Base-by-base conservation (phyloP, 2,888 invertebrate genomes). In the Notocelia uddmanniana region DNA sequence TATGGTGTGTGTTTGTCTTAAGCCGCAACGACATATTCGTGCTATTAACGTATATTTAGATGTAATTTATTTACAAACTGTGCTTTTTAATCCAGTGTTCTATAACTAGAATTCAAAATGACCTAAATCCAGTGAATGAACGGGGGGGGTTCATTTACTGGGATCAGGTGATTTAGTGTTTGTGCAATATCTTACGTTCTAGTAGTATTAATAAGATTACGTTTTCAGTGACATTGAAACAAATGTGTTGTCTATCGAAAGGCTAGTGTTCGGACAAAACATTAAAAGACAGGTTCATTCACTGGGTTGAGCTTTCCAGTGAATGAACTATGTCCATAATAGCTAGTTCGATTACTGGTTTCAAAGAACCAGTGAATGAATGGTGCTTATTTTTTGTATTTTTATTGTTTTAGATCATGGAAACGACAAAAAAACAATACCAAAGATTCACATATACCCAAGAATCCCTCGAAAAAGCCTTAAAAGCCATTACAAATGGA, bases 391-490 rank as follows among this genome's bases (percentile, higher is more conserved):
- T 31, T 5, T 31, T 31, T 5, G 6, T n/a, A n/a, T n/a, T n/a
- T 45, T 45, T 45, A 13, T 45, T 45, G 15, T 45, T 45, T 45
- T 45, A 45, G 45, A n/a, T 15, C 45, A 45, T 45, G 45, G 45
- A 45, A 45, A 15, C 45, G 1, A 2, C n/a, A 5, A 45, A 45
- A 45, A 45, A 45, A 45, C 2, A 13, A 15, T 45, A 45, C 45
- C 13, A n/a, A 45, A 45, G 45, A 45, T 45, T 45, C 45, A 13
- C 1, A 45, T 45, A 45, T 10, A n/a, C 11, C 45, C 45, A 13
- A n/a, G 45, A 45, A 45, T 45, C 45, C n/a, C 45, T 45, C 45
- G 45, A 45, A 9, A 45, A 45, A 45, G 45, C 45, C 45, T 45
- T 5, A 45, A 45, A 45, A 45, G 45, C 45, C 45, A 3, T 45